These are phyloP conservation scores for Phrixothrix hirtus DNA, from an alignment of 2,888 invertebrate genomes.

Conservation along the genomic window DNA sequence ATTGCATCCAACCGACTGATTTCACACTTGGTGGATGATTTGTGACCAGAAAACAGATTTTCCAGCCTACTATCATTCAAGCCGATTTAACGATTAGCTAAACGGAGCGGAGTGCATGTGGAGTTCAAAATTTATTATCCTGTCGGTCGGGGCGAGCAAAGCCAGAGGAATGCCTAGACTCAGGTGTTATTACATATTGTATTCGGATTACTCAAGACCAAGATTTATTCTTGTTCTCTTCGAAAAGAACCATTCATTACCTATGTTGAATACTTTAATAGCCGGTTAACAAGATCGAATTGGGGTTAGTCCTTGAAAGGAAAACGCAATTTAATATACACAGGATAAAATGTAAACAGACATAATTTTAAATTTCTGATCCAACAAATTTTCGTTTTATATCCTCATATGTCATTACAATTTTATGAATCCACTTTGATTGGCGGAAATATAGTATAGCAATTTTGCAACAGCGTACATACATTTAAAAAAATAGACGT, in stretches of 20 bases:
- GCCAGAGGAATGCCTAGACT: conserved; percentile 29
- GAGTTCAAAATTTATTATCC: conserved; percentile 41
- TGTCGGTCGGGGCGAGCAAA: conserved; percentile 24
- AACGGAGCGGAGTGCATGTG: conserved; percentile 45
- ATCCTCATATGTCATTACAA: too few species aligned
- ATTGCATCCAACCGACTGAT: conserved; percentile 47
- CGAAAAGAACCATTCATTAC: conserved; percentile 17
- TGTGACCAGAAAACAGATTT: conserved; percentile 48
- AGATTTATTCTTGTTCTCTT: conserved; percentile 19
- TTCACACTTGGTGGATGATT: conserved; percentile 47
- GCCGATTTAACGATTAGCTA: conserved; percentile 49
- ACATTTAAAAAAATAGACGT: too few species aligned
- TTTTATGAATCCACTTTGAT: neutral
- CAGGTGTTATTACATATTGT: conserved; percentile 37
- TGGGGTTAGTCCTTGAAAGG: neutral
- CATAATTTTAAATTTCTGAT: too few species aligned
- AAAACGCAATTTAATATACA: too few species aligned
- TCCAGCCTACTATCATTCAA: conserved; percentile 45
- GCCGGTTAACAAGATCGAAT: neutral
- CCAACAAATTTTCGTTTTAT: too few species aligned
- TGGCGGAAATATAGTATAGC: too few species aligned
- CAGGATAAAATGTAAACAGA: too few species aligned
- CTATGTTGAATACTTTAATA: conserved; percentile 12
- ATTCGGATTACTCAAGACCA: conserved; percentile 31
- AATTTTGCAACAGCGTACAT: too few species aligned